Evolutionary conservation across 2,797 vertebrate species (phyloP).

Genomic region (Pseudochirops cupreus): DNA sequence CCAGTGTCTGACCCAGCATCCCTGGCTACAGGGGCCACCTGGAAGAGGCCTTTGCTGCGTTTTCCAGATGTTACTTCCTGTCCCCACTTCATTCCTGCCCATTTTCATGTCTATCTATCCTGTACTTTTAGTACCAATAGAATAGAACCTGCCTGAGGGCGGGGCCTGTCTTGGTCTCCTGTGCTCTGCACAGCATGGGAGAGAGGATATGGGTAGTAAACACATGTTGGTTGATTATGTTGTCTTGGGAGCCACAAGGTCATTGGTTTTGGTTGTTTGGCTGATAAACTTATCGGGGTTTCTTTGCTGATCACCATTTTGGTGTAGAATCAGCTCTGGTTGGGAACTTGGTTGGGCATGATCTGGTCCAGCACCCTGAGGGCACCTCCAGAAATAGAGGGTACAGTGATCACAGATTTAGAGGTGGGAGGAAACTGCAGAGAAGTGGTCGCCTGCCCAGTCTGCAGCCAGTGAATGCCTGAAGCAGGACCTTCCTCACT

Average conservation of each 20-base stretch:
- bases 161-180: too few species aligned
- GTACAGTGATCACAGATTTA: background rate
- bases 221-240: accelerated
- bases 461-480: background rate
- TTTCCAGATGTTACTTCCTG: too few species aligned
- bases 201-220: too few species aligned
- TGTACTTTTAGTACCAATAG: too few species aligned
- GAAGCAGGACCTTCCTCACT: background rate
- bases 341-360: background rate
- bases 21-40: too few species aligned
- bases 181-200: too few species aligned
- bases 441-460: background rate
- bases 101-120: too few species aligned
- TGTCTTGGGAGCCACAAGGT: background rate
- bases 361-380: background rate
- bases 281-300: background rate
- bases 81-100: too few species aligned
- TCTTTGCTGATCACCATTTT: background rate
- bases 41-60: too few species aligned
- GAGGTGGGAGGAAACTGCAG: background rate
- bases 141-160: too few species aligned
- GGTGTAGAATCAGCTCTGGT: background rate
- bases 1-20: background rate
- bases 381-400: background rate
- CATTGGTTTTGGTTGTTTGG: background rate